These are phyloP conservation scores for Odocoileus virginianus DNA, from an alignment of 2,113 vertebrate species.

Conservation along the genomic window DNA sequence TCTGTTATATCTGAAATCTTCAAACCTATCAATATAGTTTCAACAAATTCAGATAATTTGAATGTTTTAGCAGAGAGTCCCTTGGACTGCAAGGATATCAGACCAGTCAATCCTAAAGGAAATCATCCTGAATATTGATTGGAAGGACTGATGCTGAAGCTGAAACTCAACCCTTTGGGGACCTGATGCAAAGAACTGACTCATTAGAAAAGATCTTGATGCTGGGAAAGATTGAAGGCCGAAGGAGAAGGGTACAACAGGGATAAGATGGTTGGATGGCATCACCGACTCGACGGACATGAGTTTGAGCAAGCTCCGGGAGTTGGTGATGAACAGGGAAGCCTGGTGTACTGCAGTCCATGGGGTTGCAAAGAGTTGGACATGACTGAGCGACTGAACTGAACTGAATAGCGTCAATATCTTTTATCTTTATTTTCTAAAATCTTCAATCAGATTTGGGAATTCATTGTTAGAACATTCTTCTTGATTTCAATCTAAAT, in stretches of 20 bases:
- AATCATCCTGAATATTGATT: not conserved
- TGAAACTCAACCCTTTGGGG: not conserved
- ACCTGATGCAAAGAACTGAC: not conserved
- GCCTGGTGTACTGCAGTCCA: not conserved
- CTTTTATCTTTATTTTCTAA: not conserved
- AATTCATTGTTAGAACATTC: not conserved
- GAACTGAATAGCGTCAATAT: not conserved
- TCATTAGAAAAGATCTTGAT: not conserved
- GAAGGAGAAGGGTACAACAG: not conserved
- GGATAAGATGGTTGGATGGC: not conserved
- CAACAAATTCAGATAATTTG: not conserved
- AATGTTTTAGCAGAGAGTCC: not conserved
- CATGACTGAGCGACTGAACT: not conserved
- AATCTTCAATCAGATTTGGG: not conserved
- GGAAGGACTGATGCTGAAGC: not conserved
- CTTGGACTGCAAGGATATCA: not conserved
- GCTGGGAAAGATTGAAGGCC: rapidly evolving
- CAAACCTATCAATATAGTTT: not conserved
- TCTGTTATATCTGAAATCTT: not conserved
- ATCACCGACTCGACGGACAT: not conserved
- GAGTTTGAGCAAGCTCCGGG: not conserved
- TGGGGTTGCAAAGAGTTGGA: not conserved
- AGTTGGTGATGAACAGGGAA: not conserved
- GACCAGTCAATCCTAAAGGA: not conserved
- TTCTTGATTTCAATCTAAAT: not conserved